Base-by-base conservation (phyloP, 2,113 vertebrate species). In the Falco punctatus region DNA sequence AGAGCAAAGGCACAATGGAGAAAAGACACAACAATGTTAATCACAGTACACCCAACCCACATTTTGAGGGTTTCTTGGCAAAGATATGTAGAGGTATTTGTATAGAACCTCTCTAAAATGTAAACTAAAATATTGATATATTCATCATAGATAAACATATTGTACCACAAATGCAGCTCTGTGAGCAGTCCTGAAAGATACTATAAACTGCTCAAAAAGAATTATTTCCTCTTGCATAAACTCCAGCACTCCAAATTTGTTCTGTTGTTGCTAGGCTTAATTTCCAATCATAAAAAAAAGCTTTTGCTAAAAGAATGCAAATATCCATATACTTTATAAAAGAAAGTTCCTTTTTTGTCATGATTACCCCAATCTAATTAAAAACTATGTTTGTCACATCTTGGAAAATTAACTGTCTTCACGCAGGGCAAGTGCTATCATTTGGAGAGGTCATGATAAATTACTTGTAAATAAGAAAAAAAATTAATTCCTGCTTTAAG, bases 371-470 rank as follows among this genome's bases (percentile, higher is more conserved):
- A 74, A 81, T 48, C 92, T 92, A 92, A 97, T 92, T 97, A 88
- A 88, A 93, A 93, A 71, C 54, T 83, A 30, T 86, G 44, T 59
- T 78, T 81, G 67, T 90, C 82, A 71, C 48, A 55, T 81, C 89
- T 77, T 88, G 18, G 46, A 96, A 96, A 97, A 95, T 94, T 94
- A 89, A 72, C 87, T 92, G 51, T 86, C 78, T 88, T 96, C 91
- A 91, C 78, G 92, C 38, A 81, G 87, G 73, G 54, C 44, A 80
- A 90, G 55, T 44, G 42, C 70, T 95, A 55, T 90, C 71, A 88
- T 90, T 95, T 96, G 62, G 54, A 94, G 95, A 90, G 81, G 96
- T 85, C 93, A 73, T 4, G 3, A 77, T 66, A 88, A 91, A 92
- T 96, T 90, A 94, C 84, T 90, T 87, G 66, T 73, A 92, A 75